These are phyloP conservation scores for Paradisaea rubra DNA, from an alignment of 2,113 vertebrate genomes.

Conservation along the genomic window DNA sequence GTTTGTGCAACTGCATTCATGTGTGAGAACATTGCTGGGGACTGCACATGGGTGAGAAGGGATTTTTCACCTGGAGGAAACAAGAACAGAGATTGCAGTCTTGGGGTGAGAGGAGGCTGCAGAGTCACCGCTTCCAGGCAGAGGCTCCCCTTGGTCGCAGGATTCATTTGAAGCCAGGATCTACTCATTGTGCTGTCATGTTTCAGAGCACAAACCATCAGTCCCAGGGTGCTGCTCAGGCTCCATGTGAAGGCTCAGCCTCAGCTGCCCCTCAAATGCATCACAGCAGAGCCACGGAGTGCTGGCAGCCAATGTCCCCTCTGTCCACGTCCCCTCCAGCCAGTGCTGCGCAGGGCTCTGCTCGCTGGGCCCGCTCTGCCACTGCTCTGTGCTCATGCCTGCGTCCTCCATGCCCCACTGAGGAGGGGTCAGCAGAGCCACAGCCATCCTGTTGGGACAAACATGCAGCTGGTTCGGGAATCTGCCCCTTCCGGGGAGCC, in stretches of 20 bases:
- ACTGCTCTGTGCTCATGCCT: accelerated
- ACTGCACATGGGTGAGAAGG: background rate
- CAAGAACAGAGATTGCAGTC: background rate
- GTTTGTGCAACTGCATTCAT: background rate
- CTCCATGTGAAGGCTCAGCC: background rate
- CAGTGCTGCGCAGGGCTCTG: accelerated
- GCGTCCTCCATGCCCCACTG: accelerated
- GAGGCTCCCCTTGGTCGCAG: background rate
- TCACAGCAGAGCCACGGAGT: accelerated
- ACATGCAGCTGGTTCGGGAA: background rate
- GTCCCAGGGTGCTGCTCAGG: background rate
- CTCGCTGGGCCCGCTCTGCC: background rate
- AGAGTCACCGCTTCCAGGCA: background rate
- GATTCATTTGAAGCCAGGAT: background rate
- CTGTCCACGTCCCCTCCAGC: background rate
- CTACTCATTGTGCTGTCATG: accelerated
- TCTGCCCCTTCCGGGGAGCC: background rate
- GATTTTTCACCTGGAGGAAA: background rate
- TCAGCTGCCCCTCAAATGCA: accelerated
- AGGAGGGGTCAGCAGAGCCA: background rate
- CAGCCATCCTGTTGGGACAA: accelerated
- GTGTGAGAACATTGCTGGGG: background rate
- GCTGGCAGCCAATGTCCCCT: background rate
- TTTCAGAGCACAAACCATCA: background rate
- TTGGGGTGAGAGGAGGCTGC: background rate